Base-by-base conservation (phyloP, 2,797 vertebrate species). In the Orestias chungarensis region DNA sequence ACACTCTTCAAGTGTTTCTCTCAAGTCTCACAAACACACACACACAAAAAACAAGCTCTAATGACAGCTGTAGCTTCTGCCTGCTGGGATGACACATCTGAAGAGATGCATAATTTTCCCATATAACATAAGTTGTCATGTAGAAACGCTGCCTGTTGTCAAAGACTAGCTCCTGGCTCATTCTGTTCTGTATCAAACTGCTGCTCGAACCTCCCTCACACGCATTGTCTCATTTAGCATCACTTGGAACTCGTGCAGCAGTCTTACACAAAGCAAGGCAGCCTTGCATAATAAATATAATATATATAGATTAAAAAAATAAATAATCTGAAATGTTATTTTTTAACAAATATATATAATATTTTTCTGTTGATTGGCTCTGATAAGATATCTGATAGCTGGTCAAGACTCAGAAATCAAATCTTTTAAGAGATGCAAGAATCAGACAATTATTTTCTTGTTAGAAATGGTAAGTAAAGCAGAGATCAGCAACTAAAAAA, bases 141-240 rank as follows among this genome's bases (percentile, higher is more conserved):
- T n/a, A 73, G 62, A 81, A 76, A 82, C 43, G 29, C 68, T 46
- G 40, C 23, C 74, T 67, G 71, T 82, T 89, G 89, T 88, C 80
- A 75, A 5, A 52, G 6, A 64, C 68, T 66, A 52, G 76, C 84
- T 91, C 29, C 80, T 77, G 86, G 87, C 85, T 83, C 49, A 3
- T 80, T 90, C 81, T 87, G 75, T 80, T 85, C 81, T 71, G 70
- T 82, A 86, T 87, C 82, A 75, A 83, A 88, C 73, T 62, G 78
- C 75, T 55, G 66, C 82, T 42, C 64, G 66, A 47, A 35, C 61
- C 66, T 83, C 79, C 57, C 76, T 77, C 71, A 79, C 78, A 77
- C 74, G 50, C 25, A 70, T 66, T 64, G 70, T 71, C 75, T 85
- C 86, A 78, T 85, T 79, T 65, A 89, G 86, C 82, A 84, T 89